phyloP scores from a whole-genome alignment of 2,113 vertebrate genomes.

The Synchiropus splendidus region DNA sequence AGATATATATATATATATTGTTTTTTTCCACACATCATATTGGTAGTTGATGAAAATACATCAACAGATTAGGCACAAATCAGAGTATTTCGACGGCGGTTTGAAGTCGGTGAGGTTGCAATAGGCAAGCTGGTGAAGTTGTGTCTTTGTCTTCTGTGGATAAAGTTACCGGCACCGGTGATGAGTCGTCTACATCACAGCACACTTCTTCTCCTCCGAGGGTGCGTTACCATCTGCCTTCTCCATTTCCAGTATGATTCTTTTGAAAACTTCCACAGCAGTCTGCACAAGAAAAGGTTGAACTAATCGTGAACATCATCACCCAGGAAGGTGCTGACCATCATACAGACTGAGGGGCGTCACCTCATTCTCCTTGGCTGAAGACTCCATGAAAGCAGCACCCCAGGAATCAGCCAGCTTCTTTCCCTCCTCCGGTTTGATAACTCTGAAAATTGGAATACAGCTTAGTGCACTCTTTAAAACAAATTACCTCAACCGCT shows the following conservation, averaged over 20 bases:
- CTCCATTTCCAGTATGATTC: slow-evolving; percentile 77
- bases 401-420: slow-evolving; percentile 77
- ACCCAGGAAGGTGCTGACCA: too few relatives aligned
- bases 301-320: neutral
- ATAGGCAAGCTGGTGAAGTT: slow-evolving; percentile 54
- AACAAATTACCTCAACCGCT: too few relatives aligned
- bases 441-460: slow-evolving; percentile 45
- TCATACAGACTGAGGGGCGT: neutral
- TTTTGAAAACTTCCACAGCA: slow-evolving; percentile 75
- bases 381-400: slow-evolving; percentile 76
- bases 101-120: slow-evolving; percentile 40
- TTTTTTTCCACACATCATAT: too few relatives aligned
- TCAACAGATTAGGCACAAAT: too few relatives aligned
- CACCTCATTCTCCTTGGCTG: slow-evolving; percentile 80
- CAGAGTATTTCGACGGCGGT: slow-evolving; percentile 32
- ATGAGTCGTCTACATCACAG: slow-evolving; percentile 59
- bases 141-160: slow-evolving; percentile 57
- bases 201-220: slow-evolving; percentile 67
- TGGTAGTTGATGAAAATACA: too few relatives aligned
- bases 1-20: too few relatives aligned
- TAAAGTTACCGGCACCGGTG: slow-evolving; percentile 44
- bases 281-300: slow-evolving; percentile 49
- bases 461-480: too few relatives aligned
- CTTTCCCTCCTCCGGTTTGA: slow-evolving; percentile 76
- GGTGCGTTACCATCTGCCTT: slow-evolving; percentile 69